phyloP scores from a whole-genome alignment of 2,888 invertebrate genomes.

The Cephus runcator region DNA sequence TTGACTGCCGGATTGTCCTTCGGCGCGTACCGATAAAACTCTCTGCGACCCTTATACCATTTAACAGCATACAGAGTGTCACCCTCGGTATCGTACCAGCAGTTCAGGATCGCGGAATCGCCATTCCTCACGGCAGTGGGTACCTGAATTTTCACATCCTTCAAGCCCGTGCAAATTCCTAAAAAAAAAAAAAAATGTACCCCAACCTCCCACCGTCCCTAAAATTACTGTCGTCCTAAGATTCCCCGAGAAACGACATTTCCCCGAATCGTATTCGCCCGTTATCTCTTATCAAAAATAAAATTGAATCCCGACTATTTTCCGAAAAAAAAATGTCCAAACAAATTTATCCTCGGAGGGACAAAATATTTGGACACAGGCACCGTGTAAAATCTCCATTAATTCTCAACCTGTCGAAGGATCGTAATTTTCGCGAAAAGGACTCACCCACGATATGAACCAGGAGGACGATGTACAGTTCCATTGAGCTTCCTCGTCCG shows the following conservation, averaged over 20 bases:
- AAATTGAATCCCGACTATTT: not conserved
- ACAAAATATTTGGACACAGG: not conserved
- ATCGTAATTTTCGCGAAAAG: not conserved
- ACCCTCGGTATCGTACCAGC: conserved; percentile 61
- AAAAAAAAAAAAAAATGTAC: conserved; percentile 18
- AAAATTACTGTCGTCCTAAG: not conserved
- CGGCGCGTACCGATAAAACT: conserved; percentile 62
- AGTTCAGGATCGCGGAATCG: conserved; percentile 56
- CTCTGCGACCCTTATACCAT: conserved; percentile 61
- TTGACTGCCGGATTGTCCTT: conserved; percentile 57
- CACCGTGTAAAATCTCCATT: too few relatives aligned
- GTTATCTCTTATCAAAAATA: not conserved
- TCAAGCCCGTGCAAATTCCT: conserved; percentile 60
- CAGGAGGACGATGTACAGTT: conserved; percentile 51
- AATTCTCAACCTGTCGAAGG: too few relatives aligned
- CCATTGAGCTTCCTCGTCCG: conserved; percentile 43
- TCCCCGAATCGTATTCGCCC: not conserved
- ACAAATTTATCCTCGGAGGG: too few relatives aligned
- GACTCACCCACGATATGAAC: conserved; percentile 46
- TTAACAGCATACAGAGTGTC: conserved; percentile 60
- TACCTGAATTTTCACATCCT: conserved; percentile 59
- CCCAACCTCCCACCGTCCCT: not conserved
- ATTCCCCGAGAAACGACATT: not conserved
- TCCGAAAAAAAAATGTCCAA: too few relatives aligned
- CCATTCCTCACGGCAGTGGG: conserved; percentile 61